Evolutionary conservation across 2,888 invertebrate species (phyloP), one percentile per base, ranked within the genome.

Genomic region (Plebejus argus): DNA sequence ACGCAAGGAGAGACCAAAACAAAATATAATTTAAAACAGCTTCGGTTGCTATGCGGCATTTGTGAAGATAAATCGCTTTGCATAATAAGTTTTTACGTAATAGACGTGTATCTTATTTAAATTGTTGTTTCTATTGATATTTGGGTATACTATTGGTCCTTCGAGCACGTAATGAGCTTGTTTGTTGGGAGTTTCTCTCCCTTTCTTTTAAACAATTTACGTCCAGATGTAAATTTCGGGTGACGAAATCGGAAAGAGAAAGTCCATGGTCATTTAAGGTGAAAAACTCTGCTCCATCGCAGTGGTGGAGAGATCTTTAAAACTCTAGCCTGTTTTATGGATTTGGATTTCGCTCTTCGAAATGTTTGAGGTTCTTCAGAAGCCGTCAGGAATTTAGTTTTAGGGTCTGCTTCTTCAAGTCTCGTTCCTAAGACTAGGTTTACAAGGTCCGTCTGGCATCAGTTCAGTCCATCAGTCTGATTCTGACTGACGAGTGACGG

Each of bases 221-320:
- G 10, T 45, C 45, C 45, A 39, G 45, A 45, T 45, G 10, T 45
- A 45, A 45, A 45, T 45, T 45, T 45, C 10, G 45, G 45, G 12
- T 45, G 45, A 45, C 45, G 45, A 45, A 45, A 45, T 45, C 45
- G 45, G 45, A 45, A 45, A 10, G 10, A 12, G 45, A 45, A 45
- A 10, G 10, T 78, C 77, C 71, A 53, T 45, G 75, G 78, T 35
- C 75, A 70, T 39, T 66, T 76, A 10, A 78, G 12, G 75, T 76
- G 70, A 6, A 56, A 53, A 56, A 56, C 7, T 45, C 45, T 45
- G 45, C 45, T 45, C 10, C 10, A 45, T 45, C 10, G 45, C 45
- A 45, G 45, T 45, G 45, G 10, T 45, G 39, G 3, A 12, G 10
- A 12, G 12, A 12, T 10, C 12, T 28, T 28, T 28, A 28, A 28